A percentile compares a stretch with the other conserved stretches of the same genome.
Conservation (phyloP, 2,888 invertebrate species). For the Noctua janthina region DNA sequence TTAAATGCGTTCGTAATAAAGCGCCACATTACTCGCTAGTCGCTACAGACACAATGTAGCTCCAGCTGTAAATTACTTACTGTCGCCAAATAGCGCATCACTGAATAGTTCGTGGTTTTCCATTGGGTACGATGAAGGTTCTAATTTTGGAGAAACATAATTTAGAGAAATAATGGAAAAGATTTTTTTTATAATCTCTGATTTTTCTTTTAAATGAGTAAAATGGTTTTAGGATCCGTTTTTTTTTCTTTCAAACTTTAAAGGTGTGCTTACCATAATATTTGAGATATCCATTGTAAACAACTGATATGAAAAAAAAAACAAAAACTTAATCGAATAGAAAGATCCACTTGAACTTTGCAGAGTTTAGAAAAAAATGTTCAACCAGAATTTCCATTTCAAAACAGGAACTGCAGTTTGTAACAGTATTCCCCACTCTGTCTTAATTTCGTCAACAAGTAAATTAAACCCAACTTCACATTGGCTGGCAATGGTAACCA, state of each 20-base stretch:
- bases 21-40: conserved; percentile 83
- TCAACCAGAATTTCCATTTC: neutral
- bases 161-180: neutral
- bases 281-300: neutral
- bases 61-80: conserved; percentile 86
- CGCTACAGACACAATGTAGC: conserved; percentile 82
- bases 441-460: neutral
- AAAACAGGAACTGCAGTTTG: neutral
- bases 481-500: neutral
- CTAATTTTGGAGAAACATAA: neutral
- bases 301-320: neutral
- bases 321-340: neutral
- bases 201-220: neutral
- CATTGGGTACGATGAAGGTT: conserved; percentile 70
- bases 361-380: neutral
- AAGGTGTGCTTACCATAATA: neutral
- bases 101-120: conserved; percentile 81
- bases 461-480: neutral
- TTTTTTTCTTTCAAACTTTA: neutral
- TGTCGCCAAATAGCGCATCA: conserved; percentile 88
- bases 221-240: neutral
- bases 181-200: neutral
- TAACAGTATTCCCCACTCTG: neutral
- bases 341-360: neutral
- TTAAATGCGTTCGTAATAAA: conserved; percentile 87